Evolutionary conservation across 2,888 invertebrate genomes (phyloP), one percentile per base, ranked within the genome.

Genomic region (Sinhomidia bicolor): DNA sequence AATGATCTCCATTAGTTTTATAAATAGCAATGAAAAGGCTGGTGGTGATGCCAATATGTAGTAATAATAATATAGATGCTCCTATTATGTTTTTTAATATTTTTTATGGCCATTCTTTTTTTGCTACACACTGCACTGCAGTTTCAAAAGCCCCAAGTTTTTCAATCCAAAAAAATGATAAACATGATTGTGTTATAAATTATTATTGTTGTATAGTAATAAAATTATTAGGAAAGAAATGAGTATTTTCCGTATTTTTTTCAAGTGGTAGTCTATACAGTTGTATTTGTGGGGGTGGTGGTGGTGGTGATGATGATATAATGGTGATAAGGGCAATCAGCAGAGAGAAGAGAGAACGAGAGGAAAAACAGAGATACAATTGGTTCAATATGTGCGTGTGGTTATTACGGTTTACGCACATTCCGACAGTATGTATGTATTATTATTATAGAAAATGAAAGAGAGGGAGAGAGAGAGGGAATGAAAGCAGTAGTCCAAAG

Each of bases 1-100:
- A 86, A 86, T 81, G 79, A 80, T 79, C 80, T 85, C 85, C 80
- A 85, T 85, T 85, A 86, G 81, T 81, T 80, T 81, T 74, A 29
- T 62, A 85, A 85, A 85, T 68, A 41, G 68, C 85, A 79, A 79
- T 85, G 76, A 62, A 80, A 62, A 36, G 57, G 41, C 20, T 12
- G 36, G 36, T 41, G 85, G 9, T 60, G 44, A 85, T 85, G 85
- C 54, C 80, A 81, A 74, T 80, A 57, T 60, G 85, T 79, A 85
- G 68, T 85, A 79, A n/a, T n/a, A n/a, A n/a, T n/a, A n/a, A n/a
- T n/a, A n/a, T n/a, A n/a, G n/a, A n/a, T n/a, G n/a, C n/a, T n/a
- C n/a, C n/a, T n/a, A n/a, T n/a, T n/a, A n/a, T n/a, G n/a, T 3
- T 51, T 54, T 17, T 54, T 78, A 54, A 51, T 54, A 32, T 54